Evolutionary conservation across 2,888 invertebrate genomes (phyloP), one percentile per base, ranked within the genome.

Genomic region (Antheraea yamamai): DNA sequence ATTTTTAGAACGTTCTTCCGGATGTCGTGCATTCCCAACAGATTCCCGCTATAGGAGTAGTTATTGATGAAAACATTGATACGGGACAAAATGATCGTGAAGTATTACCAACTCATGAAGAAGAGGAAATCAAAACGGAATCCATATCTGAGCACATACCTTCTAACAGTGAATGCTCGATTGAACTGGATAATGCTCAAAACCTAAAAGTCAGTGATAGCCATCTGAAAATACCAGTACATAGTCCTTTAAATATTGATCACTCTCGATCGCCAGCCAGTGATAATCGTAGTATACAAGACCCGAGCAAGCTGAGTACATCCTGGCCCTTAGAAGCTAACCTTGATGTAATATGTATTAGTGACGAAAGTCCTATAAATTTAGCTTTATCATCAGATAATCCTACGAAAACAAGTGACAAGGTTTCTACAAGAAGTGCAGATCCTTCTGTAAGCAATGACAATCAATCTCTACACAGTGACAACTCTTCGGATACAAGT

Each of bases 1-100:
- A 94, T 94, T 95, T 95, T 94, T 95, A 95, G 94, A 93, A 91
- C 83, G 87, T 92, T 90, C 94, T 95, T 91, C 94, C 94, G 94
- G 94, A 95, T 92, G 94, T 95, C 88, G 94, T 94, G 85, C 91
- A 95, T 92, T 92, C 92, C 85, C 93, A 94, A 91, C 93, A 92
- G 89, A 91, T 92, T 87, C 85, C 88, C 84, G 84, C 89, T 81
- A 78, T 87, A 85, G 92, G 83, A 84, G 85, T 84, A 81, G 87
- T 82, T 78, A 84, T 84, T 71, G 83, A 83, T 76, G 88, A 87
- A 78, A 87, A 85, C 76, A 78, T 85, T 75, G 85, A 86, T 73
- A 79, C 85, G 26, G 84, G 81, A 77, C 86, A 84, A 78, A 85
- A 79, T 76, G 82, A 81, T 77, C 85, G 82, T 61, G 85, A 84